A percentile compares a stretch with the other conserved stretches of the same genome.
These are phyloP conservation scores for Gopherus evgoodei DNA, from an alignment of 2,113 vertebrate genomes.

Conservation along the genomic window DNA sequence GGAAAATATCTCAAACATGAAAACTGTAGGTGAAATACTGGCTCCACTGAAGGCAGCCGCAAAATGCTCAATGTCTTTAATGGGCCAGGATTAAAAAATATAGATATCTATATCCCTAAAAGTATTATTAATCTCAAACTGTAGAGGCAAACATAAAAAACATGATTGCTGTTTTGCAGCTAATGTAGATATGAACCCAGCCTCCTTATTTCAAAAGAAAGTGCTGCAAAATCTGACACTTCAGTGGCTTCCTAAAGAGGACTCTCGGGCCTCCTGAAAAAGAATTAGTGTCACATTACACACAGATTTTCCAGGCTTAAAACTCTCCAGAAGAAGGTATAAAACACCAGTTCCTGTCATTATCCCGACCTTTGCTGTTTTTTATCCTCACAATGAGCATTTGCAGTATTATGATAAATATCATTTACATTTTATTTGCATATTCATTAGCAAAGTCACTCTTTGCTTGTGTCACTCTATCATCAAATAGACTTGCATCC, in stretches of 20 bases:
- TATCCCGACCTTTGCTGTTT: background rate
- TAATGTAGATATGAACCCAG: background rate
- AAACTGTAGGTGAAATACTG: background rate
- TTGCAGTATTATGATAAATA: background rate
- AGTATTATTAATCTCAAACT: background rate
- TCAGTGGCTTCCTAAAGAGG: background rate
- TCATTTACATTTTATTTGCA: background rate
- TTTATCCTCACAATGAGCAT: background rate
- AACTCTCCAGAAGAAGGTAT: background rate
- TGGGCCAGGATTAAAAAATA: background rate
- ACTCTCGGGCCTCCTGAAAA: background rate
- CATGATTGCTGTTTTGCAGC: background rate
- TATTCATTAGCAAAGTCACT: background rate
- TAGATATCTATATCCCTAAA: constrained; percentile 14
- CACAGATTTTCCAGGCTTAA: background rate
- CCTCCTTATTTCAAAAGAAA: constrained; percentile 7
- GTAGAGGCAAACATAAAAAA: background rate
- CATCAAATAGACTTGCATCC: background rate
- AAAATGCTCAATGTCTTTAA: background rate
- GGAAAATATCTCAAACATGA: background rate
- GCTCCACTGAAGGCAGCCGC: background rate
- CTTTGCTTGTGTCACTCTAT: background rate
- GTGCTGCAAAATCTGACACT: background rate
- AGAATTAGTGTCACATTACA: background rate
- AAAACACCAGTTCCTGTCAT: background rate